These are phyloP conservation scores for Aricia agestis DNA, from an alignment of 1,140 invertebrate species.

Conservation along the genomic window DNA sequence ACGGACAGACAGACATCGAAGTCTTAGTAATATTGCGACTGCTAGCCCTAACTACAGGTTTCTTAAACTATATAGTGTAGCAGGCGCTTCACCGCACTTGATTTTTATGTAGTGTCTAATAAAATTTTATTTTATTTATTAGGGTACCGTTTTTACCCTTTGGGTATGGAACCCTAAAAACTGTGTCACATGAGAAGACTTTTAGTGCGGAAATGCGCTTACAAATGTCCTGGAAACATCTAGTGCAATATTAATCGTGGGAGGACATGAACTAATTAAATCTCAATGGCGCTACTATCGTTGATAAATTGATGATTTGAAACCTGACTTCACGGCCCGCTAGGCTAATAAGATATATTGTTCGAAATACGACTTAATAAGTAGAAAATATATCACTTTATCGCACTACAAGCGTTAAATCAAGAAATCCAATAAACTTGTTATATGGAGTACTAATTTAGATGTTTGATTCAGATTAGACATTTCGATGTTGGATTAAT, in stretches of 20 bases:
- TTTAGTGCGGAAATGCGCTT: too few relatives aligned
- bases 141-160: too few relatives aligned
- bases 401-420: background rate
- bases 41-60: too few relatives aligned
- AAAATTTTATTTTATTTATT: too few relatives aligned
- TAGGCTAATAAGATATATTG: background rate
- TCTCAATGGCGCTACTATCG: background rate
- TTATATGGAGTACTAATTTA: background rate
- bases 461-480: background rate
- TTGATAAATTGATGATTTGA: background rate
- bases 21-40: too few relatives aligned
- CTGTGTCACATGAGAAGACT: too few relatives aligned
- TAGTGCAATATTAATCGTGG: background rate
- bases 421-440: background rate
- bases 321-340: background rate
- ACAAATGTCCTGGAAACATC: background rate
- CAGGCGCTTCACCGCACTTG: too few relatives aligned
- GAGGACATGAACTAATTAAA: background rate
- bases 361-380: conserved; percentile 1
- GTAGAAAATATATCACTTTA: conserved; percentile 1
- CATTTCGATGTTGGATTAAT: background rate
- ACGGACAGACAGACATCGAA: too few relatives aligned
- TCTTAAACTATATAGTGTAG: too few relatives aligned
- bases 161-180: too few relatives aligned
- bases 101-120: too few relatives aligned